Evolutionary conservation across 2,113 vertebrate genomes (phyloP), one percentile per base, ranked within the genome.

Genomic region (Tupaia chinensis): DNA sequence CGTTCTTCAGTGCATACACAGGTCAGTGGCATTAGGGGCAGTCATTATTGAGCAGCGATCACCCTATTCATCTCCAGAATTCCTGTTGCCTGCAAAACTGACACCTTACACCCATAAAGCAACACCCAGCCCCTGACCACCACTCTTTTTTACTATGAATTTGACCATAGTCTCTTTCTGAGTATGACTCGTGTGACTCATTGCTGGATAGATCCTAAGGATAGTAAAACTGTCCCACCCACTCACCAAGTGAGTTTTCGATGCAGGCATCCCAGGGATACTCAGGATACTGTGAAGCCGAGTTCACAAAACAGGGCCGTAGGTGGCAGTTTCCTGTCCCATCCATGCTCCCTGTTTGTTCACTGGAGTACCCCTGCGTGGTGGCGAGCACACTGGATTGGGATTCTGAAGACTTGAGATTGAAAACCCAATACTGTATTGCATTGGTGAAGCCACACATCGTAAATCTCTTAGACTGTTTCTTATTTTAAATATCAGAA

Each of bases 401-500:
- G 14, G 0, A 84, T 65, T 89, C 66, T 80, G 34, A 91, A 92
- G 66, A 79, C 15, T 27, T 68, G 10, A 14, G 14, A 69, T 60
- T 87, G 77, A 88, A 84, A 85, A 89, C 5, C 58, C 22, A 81
- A 5, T 32, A 58, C 27, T 60, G 60, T 53, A 2, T 66, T 34
- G 68, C 54, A 29, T 54, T 74, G 22, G 16, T 29, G 77, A 80
- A 81, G 22, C 56, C 27, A 70, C 4, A 23, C 14, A 79, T 15
- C 56, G 12, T 63, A 92, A 82, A 68, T 65, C 61, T 76, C 93
- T 89, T 78, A 77, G 76, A 66, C 29, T 68, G 2, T 3, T 15
- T 88, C 22, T 13, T 89, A 44, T 89, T 73, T 95, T 72, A 73
- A 91, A 84, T 86, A 10, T 86, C 44, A 44, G 44, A 44, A 44